phyloP scores from a whole-genome alignment of 2,888 invertebrate species.

The Proisotoma minuta region DNA sequence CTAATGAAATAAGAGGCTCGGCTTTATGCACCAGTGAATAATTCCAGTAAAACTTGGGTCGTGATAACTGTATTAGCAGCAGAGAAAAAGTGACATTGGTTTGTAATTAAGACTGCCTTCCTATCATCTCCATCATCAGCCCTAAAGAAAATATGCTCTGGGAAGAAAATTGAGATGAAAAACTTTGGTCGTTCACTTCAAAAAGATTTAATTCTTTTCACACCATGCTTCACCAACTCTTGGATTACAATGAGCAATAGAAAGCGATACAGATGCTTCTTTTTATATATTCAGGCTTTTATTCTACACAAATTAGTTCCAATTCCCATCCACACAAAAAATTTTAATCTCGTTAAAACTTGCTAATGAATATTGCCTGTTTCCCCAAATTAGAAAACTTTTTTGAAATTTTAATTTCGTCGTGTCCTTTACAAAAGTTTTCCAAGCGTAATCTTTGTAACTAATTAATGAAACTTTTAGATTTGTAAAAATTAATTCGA shows the following conservation, averaged over 20 bases:
- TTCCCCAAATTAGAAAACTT: constrained; percentile 1
- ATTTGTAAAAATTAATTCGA: not conserved
- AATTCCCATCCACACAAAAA: constrained; percentile 1
- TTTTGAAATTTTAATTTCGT: constrained; percentile 7
- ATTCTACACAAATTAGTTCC: constrained; percentile 9
- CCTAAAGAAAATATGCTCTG: not conserved
- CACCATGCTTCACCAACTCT: not conserved
- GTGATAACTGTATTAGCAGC: constrained; percentile 41
- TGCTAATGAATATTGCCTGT: constrained; percentile 40
- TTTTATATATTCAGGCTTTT: not conserved
- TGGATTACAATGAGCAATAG: not conserved
- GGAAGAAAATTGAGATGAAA: constrained; percentile 4
- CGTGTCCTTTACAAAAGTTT: not conserved
- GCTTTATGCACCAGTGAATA: not conserved
- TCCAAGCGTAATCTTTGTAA: not conserved
- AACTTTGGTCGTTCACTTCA: not conserved
- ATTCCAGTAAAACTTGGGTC: constrained; percentile 9
- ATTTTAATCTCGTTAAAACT: constrained; percentile 26
- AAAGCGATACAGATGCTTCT: not conserved
- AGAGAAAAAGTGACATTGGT: constrained; percentile 39
- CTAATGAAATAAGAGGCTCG: no score
- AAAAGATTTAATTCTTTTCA: not conserved
- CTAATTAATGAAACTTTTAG: constrained; percentile 6
- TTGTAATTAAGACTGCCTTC: constrained; percentile 42
- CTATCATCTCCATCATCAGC: constrained; percentile 23